Evolutionary conservation across 2,888 invertebrate species (phyloP).

Genomic region (Glyphotaelius pellucidus): DNA sequence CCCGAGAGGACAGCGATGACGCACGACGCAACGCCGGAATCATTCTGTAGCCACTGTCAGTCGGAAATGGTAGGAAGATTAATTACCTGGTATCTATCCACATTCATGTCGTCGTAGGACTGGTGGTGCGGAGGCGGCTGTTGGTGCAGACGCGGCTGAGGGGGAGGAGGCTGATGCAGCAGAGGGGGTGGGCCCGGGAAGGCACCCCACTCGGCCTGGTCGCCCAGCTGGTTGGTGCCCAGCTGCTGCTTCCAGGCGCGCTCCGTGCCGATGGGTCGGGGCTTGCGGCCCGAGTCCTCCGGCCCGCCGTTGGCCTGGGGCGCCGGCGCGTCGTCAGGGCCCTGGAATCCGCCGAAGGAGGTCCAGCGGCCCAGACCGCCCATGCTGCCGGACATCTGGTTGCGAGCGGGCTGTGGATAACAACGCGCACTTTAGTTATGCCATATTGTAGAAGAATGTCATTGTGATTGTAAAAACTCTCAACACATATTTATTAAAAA

Average conservation of each 20-base stretch:
- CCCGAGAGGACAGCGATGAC: background rate
- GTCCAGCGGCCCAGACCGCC: constrained; percentile 70
- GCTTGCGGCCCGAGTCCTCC: constrained; percentile 74
- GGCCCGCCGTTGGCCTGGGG: constrained; percentile 66
- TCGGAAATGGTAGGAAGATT: background rate
- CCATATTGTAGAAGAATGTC: too few species aligned
- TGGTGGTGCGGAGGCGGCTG: constrained; percentile 67
- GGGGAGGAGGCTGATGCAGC: constrained; percentile 60
- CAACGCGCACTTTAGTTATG: background rate
- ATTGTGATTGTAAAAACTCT: background rate
- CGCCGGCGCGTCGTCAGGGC: constrained; percentile 56
- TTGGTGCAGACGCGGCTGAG: constrained; percentile 64
- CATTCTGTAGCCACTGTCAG: background rate
- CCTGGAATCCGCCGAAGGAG: constrained; percentile 51
- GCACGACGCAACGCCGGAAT: background rate
- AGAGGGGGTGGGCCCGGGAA: constrained; percentile 64
- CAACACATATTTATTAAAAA: too few species aligned
- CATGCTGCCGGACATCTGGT: constrained; percentile 65
- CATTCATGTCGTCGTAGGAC: constrained; percentile 71
- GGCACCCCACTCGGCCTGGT: constrained; percentile 67
- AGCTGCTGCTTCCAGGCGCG: constrained; percentile 81
- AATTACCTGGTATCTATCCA: constrained; percentile 64
- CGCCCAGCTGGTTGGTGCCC: constrained; percentile 13
- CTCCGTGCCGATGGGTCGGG: constrained; percentile 90
- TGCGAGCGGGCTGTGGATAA: constrained; percentile 58